Conservation (phyloP, 2,797 vertebrate species). For the Myoxocephalus aenaeus region DNA sequence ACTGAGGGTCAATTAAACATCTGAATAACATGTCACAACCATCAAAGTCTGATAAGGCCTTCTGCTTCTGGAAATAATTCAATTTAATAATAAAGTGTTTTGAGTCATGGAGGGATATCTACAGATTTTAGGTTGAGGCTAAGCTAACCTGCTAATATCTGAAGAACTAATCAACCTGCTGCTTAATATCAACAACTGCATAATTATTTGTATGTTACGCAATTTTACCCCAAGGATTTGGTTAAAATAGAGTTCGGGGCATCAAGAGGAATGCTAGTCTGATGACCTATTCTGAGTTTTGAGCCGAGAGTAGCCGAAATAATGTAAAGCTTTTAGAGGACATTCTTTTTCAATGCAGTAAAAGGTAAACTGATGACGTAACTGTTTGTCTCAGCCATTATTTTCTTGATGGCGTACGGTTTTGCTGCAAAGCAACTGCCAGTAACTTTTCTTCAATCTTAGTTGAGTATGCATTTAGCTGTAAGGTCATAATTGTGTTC, state of each 20-base stretch:
- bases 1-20: slow-evolving; percentile 62
- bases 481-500: slow-evolving; percentile 49
- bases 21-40: slow-evolving; percentile 57
- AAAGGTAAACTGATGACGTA: not conserved
- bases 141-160: not conserved
- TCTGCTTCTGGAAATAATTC: slow-evolving; percentile 34
- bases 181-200: slow-evolving; percentile 8
- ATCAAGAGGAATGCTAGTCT: not conserved
- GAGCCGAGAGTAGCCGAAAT: not conserved
- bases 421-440: slow-evolving; percentile 18
- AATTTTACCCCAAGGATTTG: not conserved
- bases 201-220: not conserved
- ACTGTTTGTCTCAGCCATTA: not conserved
- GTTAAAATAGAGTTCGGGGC: not conserved
- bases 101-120: slow-evolving; percentile 43
- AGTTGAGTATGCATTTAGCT: slow-evolving; percentile 22
- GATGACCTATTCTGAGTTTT: not conserved
- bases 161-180: slow-evolving; percentile 6
- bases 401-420: slow-evolving; percentile 1
- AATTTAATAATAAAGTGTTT: slow-evolving; percentile 16
- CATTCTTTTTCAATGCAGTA: not conserved
- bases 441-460: slow-evolving; percentile 16
- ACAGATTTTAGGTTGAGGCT: slow-evolving; percentile 30
- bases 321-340: not conserved
- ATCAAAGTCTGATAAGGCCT: slow-evolving; percentile 33